Evolutionary conservation across 2,797 vertebrate genomes (phyloP).

Genomic region (Melanotaenia parkinsoni): DNA sequence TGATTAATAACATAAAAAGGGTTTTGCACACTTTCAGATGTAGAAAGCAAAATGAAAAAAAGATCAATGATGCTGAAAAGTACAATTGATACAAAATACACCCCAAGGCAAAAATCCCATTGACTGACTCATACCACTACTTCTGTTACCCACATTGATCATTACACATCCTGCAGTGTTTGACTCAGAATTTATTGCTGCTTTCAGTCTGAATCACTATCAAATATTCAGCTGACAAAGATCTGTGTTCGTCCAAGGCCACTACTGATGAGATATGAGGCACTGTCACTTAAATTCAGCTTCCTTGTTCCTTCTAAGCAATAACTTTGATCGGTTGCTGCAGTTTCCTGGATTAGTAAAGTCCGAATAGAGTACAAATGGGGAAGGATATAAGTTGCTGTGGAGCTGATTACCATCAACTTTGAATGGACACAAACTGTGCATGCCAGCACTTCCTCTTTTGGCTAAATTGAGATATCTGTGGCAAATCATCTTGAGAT

Average conservation of each 20-base stretch:
- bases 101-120: neutral
- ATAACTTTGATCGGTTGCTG: constrained; percentile 62
- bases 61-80: neutral
- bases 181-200: constrained; percentile 40
- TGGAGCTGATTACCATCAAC: constrained; percentile 53
- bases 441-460: constrained; percentile 37
- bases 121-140: neutral
- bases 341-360: constrained; percentile 69
- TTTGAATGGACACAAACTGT: constrained; percentile 38
- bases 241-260: constrained; percentile 60
- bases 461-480: constrained; percentile 32
- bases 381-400: constrained; percentile 32
- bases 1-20: neutral
- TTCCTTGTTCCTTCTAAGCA: constrained; percentile 74
- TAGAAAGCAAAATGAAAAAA: neutral
- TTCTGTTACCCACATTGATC: constrained; percentile 23
- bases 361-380: constrained; percentile 48
- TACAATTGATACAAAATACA: constrained; percentile 10
- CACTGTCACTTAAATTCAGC: constrained; percentile 45
- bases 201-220: constrained; percentile 53
- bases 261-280: constrained; percentile 49
- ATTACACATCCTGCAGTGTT: neutral
- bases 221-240: constrained; percentile 56
- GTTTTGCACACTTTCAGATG: neutral
- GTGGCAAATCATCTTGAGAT: constrained; percentile 22